These are phyloP conservation scores for Pholis gunnellus DNA, from an alignment of 2,113 vertebrate species.

Conservation along the genomic window DNA sequence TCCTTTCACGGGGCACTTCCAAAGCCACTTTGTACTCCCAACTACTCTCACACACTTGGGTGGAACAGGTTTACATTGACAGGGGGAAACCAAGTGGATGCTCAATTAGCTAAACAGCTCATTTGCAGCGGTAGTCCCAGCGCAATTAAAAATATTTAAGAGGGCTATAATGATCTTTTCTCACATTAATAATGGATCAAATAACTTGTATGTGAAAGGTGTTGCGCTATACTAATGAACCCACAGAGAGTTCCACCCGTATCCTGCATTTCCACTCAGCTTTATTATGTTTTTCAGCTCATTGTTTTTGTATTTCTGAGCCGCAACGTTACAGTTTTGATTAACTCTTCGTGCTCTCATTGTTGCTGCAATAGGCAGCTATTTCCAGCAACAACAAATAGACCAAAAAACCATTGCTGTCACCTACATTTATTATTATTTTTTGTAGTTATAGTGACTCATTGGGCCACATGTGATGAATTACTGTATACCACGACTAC, in stretches of 20 bases:
- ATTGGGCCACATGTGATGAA: not conserved
- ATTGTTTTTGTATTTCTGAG: not conserved
- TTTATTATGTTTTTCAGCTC: not conserved
- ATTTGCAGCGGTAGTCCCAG: not conserved
- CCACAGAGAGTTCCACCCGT: not conserved
- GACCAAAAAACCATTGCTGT: not conserved
- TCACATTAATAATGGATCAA: not conserved
- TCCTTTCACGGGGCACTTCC: slow-evolving; percentile 56
- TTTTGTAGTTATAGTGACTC: too few species aligned
- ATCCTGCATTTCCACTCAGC: not conserved
- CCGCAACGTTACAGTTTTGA: not conserved
- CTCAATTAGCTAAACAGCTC: slow-evolving; percentile 7
- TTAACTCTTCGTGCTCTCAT: not conserved
- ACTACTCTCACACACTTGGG: not conserved
- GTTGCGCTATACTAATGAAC: not conserved
- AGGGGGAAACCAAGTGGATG: not conserved
- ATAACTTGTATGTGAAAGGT: not conserved
- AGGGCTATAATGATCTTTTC: not conserved
- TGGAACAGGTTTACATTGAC: not conserved
- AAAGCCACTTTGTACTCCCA: slow-evolving; percentile 51
- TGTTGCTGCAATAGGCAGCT: not conserved
- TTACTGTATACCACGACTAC: not conserved
- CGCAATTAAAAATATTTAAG: not conserved
- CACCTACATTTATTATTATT: too few species aligned
- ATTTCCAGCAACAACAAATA: not conserved